Evolutionary conservation across 1,140 invertebrate genomes (phyloP), one percentile per base, ranked within the genome.

Genomic region (Nephotettix cincticeps): DNA sequence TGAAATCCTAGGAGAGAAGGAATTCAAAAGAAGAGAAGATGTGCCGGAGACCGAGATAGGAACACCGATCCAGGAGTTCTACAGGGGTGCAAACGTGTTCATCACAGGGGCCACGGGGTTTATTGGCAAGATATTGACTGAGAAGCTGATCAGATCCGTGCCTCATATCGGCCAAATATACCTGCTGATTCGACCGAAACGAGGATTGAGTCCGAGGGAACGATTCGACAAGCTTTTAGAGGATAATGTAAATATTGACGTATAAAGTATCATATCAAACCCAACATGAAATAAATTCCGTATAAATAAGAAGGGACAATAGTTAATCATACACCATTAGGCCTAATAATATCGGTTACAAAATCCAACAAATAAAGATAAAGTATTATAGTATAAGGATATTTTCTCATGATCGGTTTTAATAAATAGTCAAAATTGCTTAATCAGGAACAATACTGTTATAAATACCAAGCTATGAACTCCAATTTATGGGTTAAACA

Each of bases 31-130:
- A 9, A 6, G 6, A 40, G 17, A 40, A 17, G 36, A 40, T 6
- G 17, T 40, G 17, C 6, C 6, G 6, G 36, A 40, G 36, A 17
- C 6, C 36, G 6, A 21, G 1, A 21, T 67, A 17, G 71, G 68
- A 32, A 43, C 73, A 4, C 69, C 63, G 9, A 80, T 83, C 40
- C 79, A 82, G 47, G 81, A 68, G 74, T 78, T 54, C 71, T 78
- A 73, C 74, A 74, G 68, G 23, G 40, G 67, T 25, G 89, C 88
- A 75, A 61, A 47, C 1, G 65, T 94, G 54, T 93, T 97, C 76
- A 87, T 94, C 43, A 93, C 92, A 0, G 92, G 92, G 1, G 89
- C 85, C 0, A 93, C 91, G n/a, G 93, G 93, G n/a, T 95, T 95
- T 77, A 84, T 95, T 78, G 93, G 93, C 6, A 92, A 95, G 78